phyloP scores from a whole-genome alignment of 2,888 invertebrate species.

The Netelia melanura region DNA sequence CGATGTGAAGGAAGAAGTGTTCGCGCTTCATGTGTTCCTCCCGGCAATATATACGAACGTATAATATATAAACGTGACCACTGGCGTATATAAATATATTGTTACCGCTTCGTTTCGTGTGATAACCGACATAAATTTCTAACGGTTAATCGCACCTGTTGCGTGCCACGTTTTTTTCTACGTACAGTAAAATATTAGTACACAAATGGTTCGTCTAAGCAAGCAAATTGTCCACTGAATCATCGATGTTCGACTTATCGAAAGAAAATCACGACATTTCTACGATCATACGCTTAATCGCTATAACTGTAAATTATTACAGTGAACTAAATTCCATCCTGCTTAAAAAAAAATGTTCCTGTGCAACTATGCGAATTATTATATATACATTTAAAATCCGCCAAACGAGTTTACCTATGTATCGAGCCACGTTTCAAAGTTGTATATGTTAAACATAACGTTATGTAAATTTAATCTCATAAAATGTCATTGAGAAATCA shows the following conservation, averaged over 20 bases:
- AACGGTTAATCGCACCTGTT: conserved; percentile 71
- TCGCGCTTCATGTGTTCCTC: conserved; percentile 11
- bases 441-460: not conserved
- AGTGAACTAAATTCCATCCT: not conserved
- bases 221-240: not conserved
- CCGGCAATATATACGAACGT: not conserved
- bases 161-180: not conserved
- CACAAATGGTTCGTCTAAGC: not conserved
- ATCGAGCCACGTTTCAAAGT: not conserved
- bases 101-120: conserved; percentile 57
- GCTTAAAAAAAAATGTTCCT: not conserved
- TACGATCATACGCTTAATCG: not conserved
- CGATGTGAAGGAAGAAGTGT: conserved; percentile 37
- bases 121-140: conserved; percentile 73
- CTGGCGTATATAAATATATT: conserved; percentile 32
- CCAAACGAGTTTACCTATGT: not conserved
- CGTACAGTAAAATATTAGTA: not conserved
- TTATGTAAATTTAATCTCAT: not conserved
- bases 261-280: not conserved
- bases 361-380: not conserved
- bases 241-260: not conserved
- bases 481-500: not conserved
- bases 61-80: not conserved
- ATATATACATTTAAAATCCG: not conserved
- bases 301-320: not conserved